A percentile compares a stretch with the other conserved stretches of the same genome.
phyloP scores from a whole-genome alignment of 2,888 invertebrate genomes.

The Ochropleura plecta region DNA sequence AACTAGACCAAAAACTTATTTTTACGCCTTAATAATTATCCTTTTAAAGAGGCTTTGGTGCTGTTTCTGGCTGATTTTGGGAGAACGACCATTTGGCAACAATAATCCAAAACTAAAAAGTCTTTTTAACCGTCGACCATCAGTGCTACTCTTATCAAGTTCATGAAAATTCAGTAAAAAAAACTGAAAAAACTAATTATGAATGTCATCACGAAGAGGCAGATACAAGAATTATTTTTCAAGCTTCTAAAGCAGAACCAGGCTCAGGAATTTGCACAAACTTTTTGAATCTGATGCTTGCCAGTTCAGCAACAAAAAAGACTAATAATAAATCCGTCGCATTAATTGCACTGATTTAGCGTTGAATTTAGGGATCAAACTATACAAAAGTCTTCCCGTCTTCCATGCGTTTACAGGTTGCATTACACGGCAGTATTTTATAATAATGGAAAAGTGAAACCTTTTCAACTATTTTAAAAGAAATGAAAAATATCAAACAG shows the following conservation, averaged over 20 bases:
- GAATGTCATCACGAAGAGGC: conserved; percentile 35
- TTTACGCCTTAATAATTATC: conserved; percentile 56
- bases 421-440: not conserved
- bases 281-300: conserved; percentile 43
- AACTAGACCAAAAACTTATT: conserved; percentile 42
- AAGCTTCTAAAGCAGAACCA: conserved; percentile 56
- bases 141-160: conserved; percentile 4
- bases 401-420: conserved; percentile 3
- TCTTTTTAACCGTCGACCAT: not conserved
- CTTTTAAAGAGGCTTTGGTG: conserved; percentile 58
- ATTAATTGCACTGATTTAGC: conserved; percentile 10
- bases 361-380: not conserved
- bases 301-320: not conserved
- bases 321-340: not conserved
- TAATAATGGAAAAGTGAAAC: not conserved
- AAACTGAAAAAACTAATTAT: conserved; percentile 56
- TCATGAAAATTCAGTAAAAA: conserved; percentile 23
- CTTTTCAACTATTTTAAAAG: not conserved
- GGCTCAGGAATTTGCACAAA: conserved; percentile 59
- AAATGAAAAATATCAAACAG: not conserved
- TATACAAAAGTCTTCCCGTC: conserved; percentile 20
- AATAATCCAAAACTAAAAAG: conserved; percentile 7
- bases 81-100: not conserved
- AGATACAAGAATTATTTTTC: conserved; percentile 63
- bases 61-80: conserved; percentile 44